These are phyloP conservation scores for Harpalus rubripes DNA, from an alignment of 2,888 invertebrate genomes.

Conservation along the genomic window DNA sequence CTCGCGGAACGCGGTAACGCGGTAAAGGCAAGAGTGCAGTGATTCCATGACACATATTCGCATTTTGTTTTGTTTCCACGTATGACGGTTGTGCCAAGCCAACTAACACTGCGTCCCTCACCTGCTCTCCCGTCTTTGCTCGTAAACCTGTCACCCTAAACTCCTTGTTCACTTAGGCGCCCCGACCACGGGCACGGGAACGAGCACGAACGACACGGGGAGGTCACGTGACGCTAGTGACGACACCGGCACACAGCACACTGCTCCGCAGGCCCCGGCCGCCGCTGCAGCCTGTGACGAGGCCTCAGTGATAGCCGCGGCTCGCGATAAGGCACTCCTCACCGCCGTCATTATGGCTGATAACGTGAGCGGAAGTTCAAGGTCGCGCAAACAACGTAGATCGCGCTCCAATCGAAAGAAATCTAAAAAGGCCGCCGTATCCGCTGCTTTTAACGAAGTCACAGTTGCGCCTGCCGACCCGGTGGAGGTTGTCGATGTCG, in stretches of 20 bases:
- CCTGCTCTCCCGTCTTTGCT: conserved; percentile 32
- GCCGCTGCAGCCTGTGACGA: conserved; percentile 57
- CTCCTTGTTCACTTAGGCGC: conserved; percentile 66
- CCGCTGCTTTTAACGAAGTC: background rate
- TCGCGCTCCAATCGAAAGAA: conserved; percentile 70
- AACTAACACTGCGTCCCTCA: conserved; percentile 57
- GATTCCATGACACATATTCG: background rate
- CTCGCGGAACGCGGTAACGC: background rate
- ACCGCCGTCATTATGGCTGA: conserved; percentile 68
- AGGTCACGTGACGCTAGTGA: conserved; percentile 56
- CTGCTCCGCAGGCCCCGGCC: conserved; percentile 66
- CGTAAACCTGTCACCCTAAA: conserved; percentile 63
- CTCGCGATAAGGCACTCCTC: conserved; percentile 65
- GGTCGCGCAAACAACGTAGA: conserved; percentile 70
- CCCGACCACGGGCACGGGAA: conserved; percentile 12
- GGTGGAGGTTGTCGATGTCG: conserved; percentile 19
- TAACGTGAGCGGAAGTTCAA: conserved; percentile 70
- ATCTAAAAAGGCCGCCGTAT: conserved; percentile 63
- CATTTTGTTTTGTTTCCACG: conserved; percentile 22
- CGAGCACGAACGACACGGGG: conserved; percentile 42
- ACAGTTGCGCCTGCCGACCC: conserved; percentile 4
- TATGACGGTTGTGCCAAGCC: conserved; percentile 45
- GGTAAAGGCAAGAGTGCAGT: background rate
- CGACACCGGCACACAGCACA: conserved; percentile 48
- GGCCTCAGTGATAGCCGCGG: conserved; percentile 62